Conservation (phyloP, 2,113 vertebrate genomes). For the Oreochromis spilurus region DNA sequence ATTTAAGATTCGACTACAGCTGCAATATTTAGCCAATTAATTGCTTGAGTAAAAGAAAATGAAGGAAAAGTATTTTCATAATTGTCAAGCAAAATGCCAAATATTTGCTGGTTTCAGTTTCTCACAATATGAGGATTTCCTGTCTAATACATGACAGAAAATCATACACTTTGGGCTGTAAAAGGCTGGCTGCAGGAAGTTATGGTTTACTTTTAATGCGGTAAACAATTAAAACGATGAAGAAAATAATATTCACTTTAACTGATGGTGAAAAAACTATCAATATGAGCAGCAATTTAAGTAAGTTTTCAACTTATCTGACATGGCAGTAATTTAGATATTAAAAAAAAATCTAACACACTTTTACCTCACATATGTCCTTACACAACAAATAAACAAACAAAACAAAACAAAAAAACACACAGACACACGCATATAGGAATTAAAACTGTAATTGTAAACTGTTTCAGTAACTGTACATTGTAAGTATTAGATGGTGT, state of each 20-base stretch:
- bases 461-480: constrained; percentile 16
- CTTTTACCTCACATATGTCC: neutral
- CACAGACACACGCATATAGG: neutral
- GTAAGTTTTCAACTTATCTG: neutral
- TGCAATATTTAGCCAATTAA: neutral
- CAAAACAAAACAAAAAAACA: neutral
- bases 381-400: neutral
- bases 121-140: neutral
- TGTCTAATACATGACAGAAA: neutral
- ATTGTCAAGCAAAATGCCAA: neutral
- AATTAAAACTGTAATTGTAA: constrained; percentile 7
- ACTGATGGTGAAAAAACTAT: neutral
- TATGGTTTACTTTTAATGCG: neutral
- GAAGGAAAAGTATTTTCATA: neutral
- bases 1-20: neutral
- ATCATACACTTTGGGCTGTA: neutral
- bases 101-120: neutral
- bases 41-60: neutral
- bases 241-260: neutral
- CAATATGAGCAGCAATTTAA: neutral
- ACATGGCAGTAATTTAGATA: neutral
- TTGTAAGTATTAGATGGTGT: constrained; percentile 9
- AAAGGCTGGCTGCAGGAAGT: rapidly evolving
- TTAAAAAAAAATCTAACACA: neutral
- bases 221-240: neutral